Evolutionary conservation across 2,113 vertebrate species (phyloP), one percentile per base, ranked within the genome.

Genomic region (Grammomys dolichurus): DNA sequence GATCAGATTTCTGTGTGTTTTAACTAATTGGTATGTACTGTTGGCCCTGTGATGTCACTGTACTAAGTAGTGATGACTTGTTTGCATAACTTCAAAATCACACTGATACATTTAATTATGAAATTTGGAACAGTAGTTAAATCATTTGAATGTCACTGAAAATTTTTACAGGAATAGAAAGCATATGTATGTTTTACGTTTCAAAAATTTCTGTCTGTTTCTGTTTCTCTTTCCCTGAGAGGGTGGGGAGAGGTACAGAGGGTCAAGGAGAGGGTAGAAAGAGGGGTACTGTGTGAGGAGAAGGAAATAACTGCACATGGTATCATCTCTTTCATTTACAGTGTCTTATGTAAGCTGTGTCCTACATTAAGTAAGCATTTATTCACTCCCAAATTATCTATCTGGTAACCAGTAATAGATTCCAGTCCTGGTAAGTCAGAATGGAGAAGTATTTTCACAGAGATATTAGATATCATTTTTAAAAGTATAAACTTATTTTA

Each of bases 381-480:
- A 13, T 67, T 24, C 31, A 89, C 91, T 8, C n/a, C 60, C 73
- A 48, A 80, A 89, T 78, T 93, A 93, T 67, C 28, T 90, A 13
- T 76, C 28, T 72, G 46, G 75, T 94, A 91, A 31, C 91, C 24
- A 10, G 19, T 5, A 73, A 58, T 87, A n/a, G 31, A 46, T 75
- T 94, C 22, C 95, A 33, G 12, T 67, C 28, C 51, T 56, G 1
- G 5, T 91, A 77, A 60, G 16, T 58, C 26, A 67, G 12, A 84
- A 43, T 40, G 7, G 40, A 84, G 56, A 60, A 4, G 1, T 77
- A 40, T 78, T n/a, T 95, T n/a, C 72, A 85, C 33, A 89, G 19
- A 17, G 7, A 78, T 93, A 51, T 73, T 82, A 72, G 54, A 14
- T 93, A 36, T 58, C 26, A 89, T 48, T 95, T 87, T 75, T 80